Conservation (phyloP, 2,888 invertebrate species). For the Epicampocera succincta region DNA sequence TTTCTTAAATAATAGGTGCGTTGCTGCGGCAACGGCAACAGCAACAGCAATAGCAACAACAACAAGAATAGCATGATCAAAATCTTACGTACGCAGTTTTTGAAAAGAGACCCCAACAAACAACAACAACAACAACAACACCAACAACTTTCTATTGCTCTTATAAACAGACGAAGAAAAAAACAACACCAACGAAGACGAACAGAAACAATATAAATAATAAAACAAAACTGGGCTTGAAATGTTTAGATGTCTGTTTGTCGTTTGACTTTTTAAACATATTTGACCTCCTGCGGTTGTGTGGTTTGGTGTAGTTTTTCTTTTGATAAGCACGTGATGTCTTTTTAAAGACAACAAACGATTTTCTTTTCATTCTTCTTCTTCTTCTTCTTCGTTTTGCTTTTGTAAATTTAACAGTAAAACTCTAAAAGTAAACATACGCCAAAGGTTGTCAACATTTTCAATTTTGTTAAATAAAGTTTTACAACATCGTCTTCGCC, state of each 20-base stretch:
- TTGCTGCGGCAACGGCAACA: background rate
- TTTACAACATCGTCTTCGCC: conserved; percentile 56
- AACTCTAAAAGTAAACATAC: conserved; percentile 47
- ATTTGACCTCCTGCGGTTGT: conserved; percentile 66
- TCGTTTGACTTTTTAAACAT: conserved; percentile 54
- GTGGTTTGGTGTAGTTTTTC: conserved; percentile 48
- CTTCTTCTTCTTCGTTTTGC: conserved; percentile 1
- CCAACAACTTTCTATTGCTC: conserved; percentile 57
- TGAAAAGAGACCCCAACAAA: conserved; percentile 10
- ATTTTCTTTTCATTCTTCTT: conserved; percentile 20
- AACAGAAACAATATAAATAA: background rate
- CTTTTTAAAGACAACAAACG: conserved; percentile 52
- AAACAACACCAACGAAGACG: background rate
- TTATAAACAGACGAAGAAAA: background rate
- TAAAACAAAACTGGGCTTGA: conserved; percentile 44
- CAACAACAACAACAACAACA: conserved; percentile 19
- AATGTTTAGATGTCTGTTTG: conserved; percentile 35
- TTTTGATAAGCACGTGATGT: conserved; percentile 66
- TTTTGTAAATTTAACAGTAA: conserved; percentile 47
- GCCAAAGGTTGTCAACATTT: conserved; percentile 67
- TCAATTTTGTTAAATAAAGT: conserved; percentile 57
- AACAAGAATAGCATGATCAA: conserved; percentile 24
- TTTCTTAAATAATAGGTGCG: conserved; percentile 61
- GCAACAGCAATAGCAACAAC: background rate
- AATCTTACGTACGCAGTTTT: conserved; percentile 56